Base-by-base conservation (phyloP, 2,113 vertebrate species). In the Trematomus loennbergii region DNA sequence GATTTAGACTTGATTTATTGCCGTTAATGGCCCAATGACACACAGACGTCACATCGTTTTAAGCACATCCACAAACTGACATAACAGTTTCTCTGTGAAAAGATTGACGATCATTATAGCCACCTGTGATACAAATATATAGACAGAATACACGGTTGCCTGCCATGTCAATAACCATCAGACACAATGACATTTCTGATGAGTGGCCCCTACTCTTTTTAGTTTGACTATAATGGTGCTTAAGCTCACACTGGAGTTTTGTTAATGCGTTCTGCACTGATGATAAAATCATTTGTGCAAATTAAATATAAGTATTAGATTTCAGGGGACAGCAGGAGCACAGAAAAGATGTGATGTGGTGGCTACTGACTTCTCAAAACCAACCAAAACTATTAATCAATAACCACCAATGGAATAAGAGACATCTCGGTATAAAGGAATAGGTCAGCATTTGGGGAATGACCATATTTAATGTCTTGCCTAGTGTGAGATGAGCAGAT, bases 1-100 rank as follows among this genome's bases (percentile, higher is more conserved):
- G 29, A 29, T 29, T 68, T 43, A 57, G 48, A 45, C 49, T 13
- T 54, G 69, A 83, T 29, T 69, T 65, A 87, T 81, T 72, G 36
- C 75, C 43, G 3, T 70, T 80, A 74, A 79, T 72, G 55, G 55
- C 61, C 43, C 60, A 7, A 22, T 57, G 69, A 75, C 53, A 64
- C 16, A 3, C 33, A 46, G 2, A 46, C 22, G 49, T 66, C 50
- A 29, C 50, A 72, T 43, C 4, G 0, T n/a, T 20, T 60, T 60
- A 12, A 68, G 57, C 36, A 67, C 53, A 52, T 29, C 50, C 22
- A 40, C 64, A 22, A 36, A 49, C 17, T 59, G 45, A 45, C 52
- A 65, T 71, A 72, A 86, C 49, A 53, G 61, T 65, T 71, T 22
- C 40, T 18, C 12, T 64, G 75, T 61, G 40, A 67, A 33, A 29